Evolutionary conservation across 2,113 vertebrate species (phyloP).

Genomic region (Lontra canadensis): DNA sequence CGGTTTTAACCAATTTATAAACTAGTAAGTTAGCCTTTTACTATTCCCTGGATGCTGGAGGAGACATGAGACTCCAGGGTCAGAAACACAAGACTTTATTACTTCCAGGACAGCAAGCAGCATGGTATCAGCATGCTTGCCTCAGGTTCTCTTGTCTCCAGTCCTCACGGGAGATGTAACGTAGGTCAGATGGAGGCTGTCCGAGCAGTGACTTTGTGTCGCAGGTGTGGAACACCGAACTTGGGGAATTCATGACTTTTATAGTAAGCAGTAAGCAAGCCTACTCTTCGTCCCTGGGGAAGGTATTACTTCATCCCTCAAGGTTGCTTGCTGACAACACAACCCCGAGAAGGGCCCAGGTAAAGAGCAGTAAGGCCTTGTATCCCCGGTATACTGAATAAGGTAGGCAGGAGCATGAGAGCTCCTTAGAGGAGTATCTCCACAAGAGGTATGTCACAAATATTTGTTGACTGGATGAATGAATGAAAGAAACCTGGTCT

Average conservation of each 20-base stretch:
- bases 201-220: background rate
- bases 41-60: background rate
- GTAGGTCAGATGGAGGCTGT: background rate
- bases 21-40: background rate
- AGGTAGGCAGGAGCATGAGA: background rate
- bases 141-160: background rate
- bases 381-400: background rate
- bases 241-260: background rate
- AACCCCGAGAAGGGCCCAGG: background rate
- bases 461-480: background rate
- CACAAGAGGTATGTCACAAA: background rate
- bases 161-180: background rate
- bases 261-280: background rate
- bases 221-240: background rate
- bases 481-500: background rate
- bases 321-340: background rate
- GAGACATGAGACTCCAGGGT: background rate
- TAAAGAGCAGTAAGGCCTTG: background rate
- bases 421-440: background rate
- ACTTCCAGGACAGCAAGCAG: background rate
- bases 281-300: background rate
- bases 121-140: rapidly evolving
- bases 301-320: background rate
- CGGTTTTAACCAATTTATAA: background rate
- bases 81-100: background rate